A percentile compares a stretch with the other conserved stretches of the same genome.
Conservation (phyloP, 2,113 vertebrate genomes). For the Gnathonemus echidnorhynchus region DNA sequence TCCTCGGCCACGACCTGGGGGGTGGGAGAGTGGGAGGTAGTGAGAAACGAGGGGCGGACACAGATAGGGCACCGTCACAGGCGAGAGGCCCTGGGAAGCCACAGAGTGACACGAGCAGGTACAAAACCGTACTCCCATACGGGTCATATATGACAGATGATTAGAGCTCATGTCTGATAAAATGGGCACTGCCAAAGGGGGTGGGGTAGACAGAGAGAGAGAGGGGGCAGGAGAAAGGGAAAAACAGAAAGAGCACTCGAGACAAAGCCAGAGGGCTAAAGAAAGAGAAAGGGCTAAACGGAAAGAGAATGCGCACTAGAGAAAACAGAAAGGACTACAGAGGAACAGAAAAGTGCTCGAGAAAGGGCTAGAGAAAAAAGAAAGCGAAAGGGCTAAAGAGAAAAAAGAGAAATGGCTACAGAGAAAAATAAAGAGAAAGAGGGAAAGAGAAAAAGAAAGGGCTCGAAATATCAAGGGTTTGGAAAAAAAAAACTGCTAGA, state of each 20-base stretch:
- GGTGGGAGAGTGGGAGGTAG: background rate
- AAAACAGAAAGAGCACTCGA: background rate
- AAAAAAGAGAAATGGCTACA: no score
- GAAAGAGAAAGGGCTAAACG: background rate
- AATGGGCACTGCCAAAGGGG: constrained; percentile 23
- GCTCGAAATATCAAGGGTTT: no score
- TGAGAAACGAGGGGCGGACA: background rate
- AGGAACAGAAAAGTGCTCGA: background rate
- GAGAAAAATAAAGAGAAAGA: no score
- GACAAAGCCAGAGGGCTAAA: background rate
- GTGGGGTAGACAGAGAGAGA: background rate
- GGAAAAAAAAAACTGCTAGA: no score
- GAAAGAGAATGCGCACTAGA: background rate
- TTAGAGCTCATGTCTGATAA: constrained; percentile 36
- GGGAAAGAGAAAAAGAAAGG: no score
- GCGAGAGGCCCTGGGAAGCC: constrained; percentile 18
- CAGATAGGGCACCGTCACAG: background rate
- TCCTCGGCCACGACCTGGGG: constrained; percentile 86
- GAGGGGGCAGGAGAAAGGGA: background rate
- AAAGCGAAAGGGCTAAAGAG: no score
- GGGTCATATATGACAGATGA: background rate
- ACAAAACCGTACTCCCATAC: constrained; percentile 30
- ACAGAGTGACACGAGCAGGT: constrained; percentile 41
- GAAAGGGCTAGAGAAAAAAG: no score
- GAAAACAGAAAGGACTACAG: background rate